These are phyloP conservation scores for Tanytarsus gracilentus DNA, from an alignment of 2,888 invertebrate genomes.

Conservation along the genomic window DNA sequence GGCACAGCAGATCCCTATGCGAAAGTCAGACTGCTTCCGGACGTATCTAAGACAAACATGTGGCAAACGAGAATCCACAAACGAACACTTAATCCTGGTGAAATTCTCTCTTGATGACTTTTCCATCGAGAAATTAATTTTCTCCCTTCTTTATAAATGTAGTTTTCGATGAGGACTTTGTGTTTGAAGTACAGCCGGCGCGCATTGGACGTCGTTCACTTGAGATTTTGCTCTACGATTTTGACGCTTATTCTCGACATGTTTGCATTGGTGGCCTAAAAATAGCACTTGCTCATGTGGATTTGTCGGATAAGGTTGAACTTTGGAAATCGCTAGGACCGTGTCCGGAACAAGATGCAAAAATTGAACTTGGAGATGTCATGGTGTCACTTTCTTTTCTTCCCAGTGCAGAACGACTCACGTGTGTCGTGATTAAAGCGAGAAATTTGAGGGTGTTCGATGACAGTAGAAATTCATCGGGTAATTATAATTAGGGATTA, in stretches of 20 bases:
- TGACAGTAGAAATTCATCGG: conserved; percentile 75
- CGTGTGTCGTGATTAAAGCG: conserved; percentile 84
- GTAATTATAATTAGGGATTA: conserved; percentile 51
- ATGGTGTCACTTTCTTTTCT: conserved; percentile 87
- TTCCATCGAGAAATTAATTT: neutral
- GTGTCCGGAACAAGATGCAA: conserved; percentile 48
- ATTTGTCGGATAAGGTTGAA: conserved; percentile 48
- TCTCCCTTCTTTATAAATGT: conserved; percentile 31
- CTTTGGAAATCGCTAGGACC: conserved; percentile 50
- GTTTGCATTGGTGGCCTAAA: conserved; percentile 55
- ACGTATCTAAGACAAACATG: conserved; percentile 46
- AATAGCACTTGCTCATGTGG: conserved; percentile 48
- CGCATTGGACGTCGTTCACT: conserved; percentile 48
- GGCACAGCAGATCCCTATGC: conserved; percentile 59
- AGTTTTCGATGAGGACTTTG: conserved; percentile 61
- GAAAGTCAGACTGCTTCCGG: conserved; percentile 53
- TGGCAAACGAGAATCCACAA: conserved; percentile 57
- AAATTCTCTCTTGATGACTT: conserved; percentile 28
- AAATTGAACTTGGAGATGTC: conserved; percentile 80
- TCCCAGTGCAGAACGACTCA: conserved; percentile 82
- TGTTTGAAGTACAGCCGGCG: conserved; percentile 52
- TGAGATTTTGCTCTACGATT: conserved; percentile 55
- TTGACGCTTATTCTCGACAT: conserved; percentile 55
- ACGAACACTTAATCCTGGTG: conserved; percentile 55
- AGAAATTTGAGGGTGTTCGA: conserved; percentile 88